Base-by-base conservation (phyloP, 1,140 invertebrate genomes). In the Charaxes varanes region DNA sequence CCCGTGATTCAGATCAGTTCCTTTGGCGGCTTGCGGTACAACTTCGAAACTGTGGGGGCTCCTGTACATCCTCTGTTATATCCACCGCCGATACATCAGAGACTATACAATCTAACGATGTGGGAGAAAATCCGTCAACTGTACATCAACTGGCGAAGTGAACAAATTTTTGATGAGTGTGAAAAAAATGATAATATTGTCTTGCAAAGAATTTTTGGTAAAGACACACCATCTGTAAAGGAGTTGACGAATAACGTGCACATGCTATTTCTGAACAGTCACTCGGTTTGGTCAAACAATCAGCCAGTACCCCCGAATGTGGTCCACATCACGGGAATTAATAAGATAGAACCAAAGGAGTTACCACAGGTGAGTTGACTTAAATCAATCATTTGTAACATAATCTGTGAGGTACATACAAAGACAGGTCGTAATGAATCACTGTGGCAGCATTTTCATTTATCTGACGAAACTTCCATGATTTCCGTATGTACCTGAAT, bases 221-320 rank as follows among this genome's bases (percentile, higher is more conserved):
- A 49, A 1, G 50, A 72, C 46, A 36, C 77, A 16, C 76, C 83
- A 2, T 18, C 53, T 11, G 28, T 86, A 3, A 51, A 54, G 0
- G 72, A 84, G 34, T 49, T 88, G 6, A 61, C 69, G 17, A 64
- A 68, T 35, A 85, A 85, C 54, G 58, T 85, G 2, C 84, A 80
- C 32, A 52, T 90, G 54, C 21, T 88, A 2, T 79, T 90, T 41
- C 31, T 83, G 6, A 86, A 84, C 56, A 58, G 49, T 2, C 77
- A 87, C 66, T 72, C 73, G 4, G 44, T 77, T 2, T 65, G 84
- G 43, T 49, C 70, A 7, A 57, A 63, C 15, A 63, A 72, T 10
- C 61, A 77, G 15, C 78, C 87, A 2, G 43, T 77, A 2, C 62
- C 80, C 8, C 79, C 85, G 2, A 64, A 52, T 34, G 74, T 86